Percentiles rank a stretch among this genome's conserved stretches.
Conservation (phyloP, 2,797 vertebrate species). For the Phalloptychus januarius region DNA sequence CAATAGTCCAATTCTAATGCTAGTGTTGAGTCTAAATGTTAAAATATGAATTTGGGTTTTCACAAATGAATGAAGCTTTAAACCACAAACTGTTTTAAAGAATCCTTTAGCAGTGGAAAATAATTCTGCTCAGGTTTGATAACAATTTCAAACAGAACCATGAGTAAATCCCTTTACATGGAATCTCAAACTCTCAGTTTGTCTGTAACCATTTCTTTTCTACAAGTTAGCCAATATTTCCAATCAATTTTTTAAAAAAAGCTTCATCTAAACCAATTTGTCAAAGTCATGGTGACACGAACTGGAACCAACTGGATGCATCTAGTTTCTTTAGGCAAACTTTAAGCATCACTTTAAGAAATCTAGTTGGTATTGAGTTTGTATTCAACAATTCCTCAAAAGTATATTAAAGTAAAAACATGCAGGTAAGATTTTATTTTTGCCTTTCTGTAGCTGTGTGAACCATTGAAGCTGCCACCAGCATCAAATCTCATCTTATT, state of each 20-base stretch:
- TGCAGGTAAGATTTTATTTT: neutral
- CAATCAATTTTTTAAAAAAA: neutral
- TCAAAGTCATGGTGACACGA: neutral
- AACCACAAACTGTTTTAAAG: neutral
- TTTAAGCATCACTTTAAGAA: neutral
- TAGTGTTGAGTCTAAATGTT: neutral
- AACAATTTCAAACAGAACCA: neutral
- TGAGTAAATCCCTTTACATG: neutral
- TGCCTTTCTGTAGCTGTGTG: neutral
- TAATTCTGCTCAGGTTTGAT: neutral
- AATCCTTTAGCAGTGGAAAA: neutral
- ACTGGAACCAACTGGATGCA: neutral
- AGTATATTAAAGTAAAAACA: neutral
- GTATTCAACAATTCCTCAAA: neutral
- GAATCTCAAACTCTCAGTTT: neutral
- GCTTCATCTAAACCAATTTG: neutral
- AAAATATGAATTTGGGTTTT: neutral
- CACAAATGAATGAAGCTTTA: neutral
- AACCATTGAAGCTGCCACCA: neutral
- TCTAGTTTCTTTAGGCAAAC: neutral
- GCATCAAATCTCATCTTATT: neutral
- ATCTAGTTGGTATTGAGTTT: neutral
- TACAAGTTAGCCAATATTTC: neutral
- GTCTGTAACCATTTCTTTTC: neutral
- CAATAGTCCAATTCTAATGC: neutral